A percentile compares a stretch with the other conserved stretches of the same genome.
phyloP scores from a whole-genome alignment of 2,797 vertebrate genomes.

The Thalassophryne amazonica region DNA sequence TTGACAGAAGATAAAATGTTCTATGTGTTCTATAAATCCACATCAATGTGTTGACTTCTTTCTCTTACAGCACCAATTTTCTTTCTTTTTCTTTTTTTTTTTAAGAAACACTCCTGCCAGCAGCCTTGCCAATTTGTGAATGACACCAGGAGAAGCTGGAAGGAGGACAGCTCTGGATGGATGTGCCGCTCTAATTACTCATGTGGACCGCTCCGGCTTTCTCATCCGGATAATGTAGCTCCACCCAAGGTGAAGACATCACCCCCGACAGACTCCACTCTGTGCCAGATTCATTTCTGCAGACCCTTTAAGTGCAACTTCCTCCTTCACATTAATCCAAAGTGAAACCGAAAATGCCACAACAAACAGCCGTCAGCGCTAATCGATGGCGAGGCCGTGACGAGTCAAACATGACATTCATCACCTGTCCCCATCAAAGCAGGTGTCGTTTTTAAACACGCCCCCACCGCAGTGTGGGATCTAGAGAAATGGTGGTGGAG shows the following conservation, averaged over 20 bases:
- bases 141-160: neutral
- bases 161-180: neutral
- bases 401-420: slow-evolving; percentile 16
- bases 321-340: slow-evolving; percentile 19
- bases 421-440: slow-evolving; percentile 4
- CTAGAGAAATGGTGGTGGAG: too few species aligned
- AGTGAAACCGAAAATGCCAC: neutral
- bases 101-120: too few species aligned
- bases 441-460: too few species aligned
- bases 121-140: too few species aligned
- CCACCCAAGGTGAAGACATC: slow-evolving; percentile 51
- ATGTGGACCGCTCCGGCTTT: slow-evolving; percentile 11
- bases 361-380: slow-evolving; percentile 4
- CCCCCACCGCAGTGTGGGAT: too few species aligned
- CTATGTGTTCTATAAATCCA: too few species aligned
- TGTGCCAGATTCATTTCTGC: slow-evolving; percentile 42
- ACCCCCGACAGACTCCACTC: slow-evolving; percentile 28
- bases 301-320: slow-evolving; percentile 42
- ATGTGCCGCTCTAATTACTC: slow-evolving; percentile 21
- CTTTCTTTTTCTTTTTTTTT: too few species aligned
- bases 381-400: too few species aligned
- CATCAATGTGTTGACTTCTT: too few species aligned
- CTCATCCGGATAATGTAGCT: slow-evolving; percentile 57
- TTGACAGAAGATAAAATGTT: too few species aligned
- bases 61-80: too few species aligned